Conservation (phyloP, 2,113 vertebrate genomes). For the Choloepus hoffmanni region DNA sequence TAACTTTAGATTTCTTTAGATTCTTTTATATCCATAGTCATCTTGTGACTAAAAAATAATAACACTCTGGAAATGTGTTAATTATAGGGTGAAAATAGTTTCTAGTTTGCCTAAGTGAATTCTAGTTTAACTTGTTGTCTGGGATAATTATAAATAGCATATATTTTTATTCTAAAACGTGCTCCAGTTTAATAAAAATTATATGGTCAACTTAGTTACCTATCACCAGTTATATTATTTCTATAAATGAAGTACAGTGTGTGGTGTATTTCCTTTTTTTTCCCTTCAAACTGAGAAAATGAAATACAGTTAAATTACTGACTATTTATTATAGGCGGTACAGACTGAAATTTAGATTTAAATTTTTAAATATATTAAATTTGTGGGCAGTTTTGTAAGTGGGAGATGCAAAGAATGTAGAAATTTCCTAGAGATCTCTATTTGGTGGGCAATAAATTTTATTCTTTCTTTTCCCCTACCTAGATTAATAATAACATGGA, state of each 20-base stretch:
- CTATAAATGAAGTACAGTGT: neutral
- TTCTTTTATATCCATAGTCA: neutral
- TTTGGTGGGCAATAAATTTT: neutral
- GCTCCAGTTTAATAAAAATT: neutral
- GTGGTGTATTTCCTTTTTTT: neutral
- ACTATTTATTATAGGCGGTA: neutral
- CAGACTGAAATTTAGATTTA: neutral
- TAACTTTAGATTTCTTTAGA: too few relatives aligned
- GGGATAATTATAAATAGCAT: neutral
- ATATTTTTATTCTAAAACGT: neutral
- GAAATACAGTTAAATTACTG: neutral
- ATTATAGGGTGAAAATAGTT: neutral
- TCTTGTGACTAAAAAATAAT: neutral
- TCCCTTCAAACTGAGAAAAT: neutral
- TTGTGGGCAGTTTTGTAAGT: neutral
- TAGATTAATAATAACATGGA: neutral
- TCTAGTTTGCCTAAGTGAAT: neutral
- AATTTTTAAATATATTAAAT: slow-evolving; percentile 11
- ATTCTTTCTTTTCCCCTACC: neutral
- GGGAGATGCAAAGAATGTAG: neutral
- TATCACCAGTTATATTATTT: neutral
- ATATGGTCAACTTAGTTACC: neutral
- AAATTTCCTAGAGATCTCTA: neutral
- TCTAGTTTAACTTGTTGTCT: neutral
- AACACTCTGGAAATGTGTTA: neutral